Evolutionary conservation across 2,113 vertebrate genomes (phyloP).

Genomic region (Oncorhynchus keta): DNA sequence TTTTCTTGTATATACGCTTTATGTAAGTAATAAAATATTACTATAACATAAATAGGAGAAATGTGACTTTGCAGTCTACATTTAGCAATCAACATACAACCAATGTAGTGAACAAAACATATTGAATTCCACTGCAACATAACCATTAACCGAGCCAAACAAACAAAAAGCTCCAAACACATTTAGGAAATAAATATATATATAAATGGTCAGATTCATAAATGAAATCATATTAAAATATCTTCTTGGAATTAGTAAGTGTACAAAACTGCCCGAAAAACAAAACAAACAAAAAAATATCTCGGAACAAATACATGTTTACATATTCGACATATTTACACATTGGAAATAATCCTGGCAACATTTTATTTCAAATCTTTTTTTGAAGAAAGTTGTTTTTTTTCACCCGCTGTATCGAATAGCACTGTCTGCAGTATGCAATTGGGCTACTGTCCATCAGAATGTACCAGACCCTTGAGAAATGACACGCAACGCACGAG

Average conservation of each 20-base stretch:
- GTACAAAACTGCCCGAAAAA: conserved; percentile 89
- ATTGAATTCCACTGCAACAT: conserved; percentile 85
- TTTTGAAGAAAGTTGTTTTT: conserved; percentile 54
- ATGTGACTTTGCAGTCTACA: conserved; percentile 97
- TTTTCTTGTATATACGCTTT: conserved; percentile 97
- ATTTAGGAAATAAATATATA: conserved; percentile 95
- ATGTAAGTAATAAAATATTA: conserved; percentile 99
- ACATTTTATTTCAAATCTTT: conserved; percentile 80
- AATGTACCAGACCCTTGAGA: conserved; percentile 51
- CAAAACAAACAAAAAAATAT: conserved; percentile 78
- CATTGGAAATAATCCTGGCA: conserved; percentile 80
- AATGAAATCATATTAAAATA: conserved; percentile 96
- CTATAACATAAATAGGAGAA: conserved; percentile 99
- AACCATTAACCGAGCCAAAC: conserved; percentile 84
- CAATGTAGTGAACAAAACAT: conserved; percentile 85
- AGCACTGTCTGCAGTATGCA: conserved; percentile 58
- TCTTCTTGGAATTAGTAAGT: conserved; percentile 89
- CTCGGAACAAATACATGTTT: conserved; percentile 86
- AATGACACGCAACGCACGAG: conserved; percentile 65
- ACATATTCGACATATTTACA: conserved; percentile 97
- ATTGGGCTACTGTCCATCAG: conserved; percentile 59
- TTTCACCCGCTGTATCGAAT: conserved; percentile 58
- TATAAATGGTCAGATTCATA: conserved; percentile 89
- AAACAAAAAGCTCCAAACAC: conserved; percentile 85
- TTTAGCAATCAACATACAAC: conserved; percentile 92